These are phyloP conservation scores for Pseudococcus viburni DNA, from an alignment of 2,888 invertebrate genomes.

Conservation along the genomic window DNA sequence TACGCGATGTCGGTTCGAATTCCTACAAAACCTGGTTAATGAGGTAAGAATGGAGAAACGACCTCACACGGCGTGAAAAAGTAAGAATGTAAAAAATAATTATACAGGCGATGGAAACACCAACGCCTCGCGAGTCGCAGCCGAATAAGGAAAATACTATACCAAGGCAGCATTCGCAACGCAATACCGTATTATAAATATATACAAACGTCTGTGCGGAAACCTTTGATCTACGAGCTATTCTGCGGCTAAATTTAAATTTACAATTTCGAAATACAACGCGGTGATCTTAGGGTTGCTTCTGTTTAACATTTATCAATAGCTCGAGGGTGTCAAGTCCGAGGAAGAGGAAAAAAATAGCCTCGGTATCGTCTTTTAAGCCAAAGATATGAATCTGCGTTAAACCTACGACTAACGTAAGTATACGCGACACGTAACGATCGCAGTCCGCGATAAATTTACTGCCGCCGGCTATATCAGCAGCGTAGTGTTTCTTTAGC, in stretches of 20 bases:
- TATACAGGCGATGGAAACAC: too few relatives aligned
- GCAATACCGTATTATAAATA: too few relatives aligned
- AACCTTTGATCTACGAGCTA: too few relatives aligned
- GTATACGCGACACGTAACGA: neutral
- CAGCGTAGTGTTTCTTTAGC: neutral
- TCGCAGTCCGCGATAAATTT: constrained; percentile 2
- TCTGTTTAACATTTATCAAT: constrained; percentile 2
- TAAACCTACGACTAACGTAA: neutral
- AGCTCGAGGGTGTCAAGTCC: neutral
- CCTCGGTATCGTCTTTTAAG: neutral
- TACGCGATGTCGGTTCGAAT: constrained; percentile 17
- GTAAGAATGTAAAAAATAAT: neutral
- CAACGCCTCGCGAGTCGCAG: too few relatives aligned
- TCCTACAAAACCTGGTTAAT: constrained; percentile 47
- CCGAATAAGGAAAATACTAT: too few relatives aligned
- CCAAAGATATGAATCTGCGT: neutral
- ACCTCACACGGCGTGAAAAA: too few relatives aligned
- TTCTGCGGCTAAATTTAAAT: too few relatives aligned
- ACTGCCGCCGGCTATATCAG: neutral
- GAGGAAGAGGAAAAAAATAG: neutral
- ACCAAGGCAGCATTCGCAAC: too few relatives aligned
- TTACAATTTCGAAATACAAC: too few relatives aligned
- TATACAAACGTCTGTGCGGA: too few relatives aligned
- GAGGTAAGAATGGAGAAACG: neutral
- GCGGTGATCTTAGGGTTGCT: neutral